These are phyloP conservation scores for Tachypleus tridentatus DNA, from an alignment of 1,140 invertebrate species.

Conservation along the genomic window DNA sequence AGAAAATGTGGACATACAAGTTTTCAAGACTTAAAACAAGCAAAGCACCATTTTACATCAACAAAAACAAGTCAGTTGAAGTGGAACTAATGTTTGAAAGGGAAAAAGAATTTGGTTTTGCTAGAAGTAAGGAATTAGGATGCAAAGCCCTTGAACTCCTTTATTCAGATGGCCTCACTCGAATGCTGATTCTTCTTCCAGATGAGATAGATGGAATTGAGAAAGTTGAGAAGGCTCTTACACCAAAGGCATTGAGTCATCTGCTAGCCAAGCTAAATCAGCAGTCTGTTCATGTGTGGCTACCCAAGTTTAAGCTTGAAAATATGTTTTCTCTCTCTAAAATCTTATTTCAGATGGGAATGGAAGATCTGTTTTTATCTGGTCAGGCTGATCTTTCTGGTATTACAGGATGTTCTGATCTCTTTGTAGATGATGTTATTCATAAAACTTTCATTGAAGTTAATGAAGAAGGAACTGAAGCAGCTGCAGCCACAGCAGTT, in stretches of 20 bases:
- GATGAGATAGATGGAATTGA: slow-evolving; percentile 23
- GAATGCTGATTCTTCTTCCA: slow-evolving; percentile 50
- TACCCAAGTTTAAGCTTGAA: slow-evolving; percentile 72
- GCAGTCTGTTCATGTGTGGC: slow-evolving; percentile 52
- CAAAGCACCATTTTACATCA: slow-evolving; percentile 27
- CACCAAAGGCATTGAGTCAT: slow-evolving; percentile 16
- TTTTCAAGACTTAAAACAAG: slow-evolving; percentile 35
- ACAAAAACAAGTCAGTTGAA: slow-evolving; percentile 19
- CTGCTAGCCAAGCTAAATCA: slow-evolving; percentile 20
- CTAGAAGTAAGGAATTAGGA: slow-evolving; percentile 38
- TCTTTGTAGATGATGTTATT: slow-evolving; percentile 40
- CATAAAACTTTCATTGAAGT: slow-evolving; percentile 72
- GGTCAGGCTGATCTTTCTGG: slow-evolving; percentile 20
- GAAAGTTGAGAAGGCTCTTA: slow-evolving; percentile 22
- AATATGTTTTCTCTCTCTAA: slow-evolving; percentile 31
- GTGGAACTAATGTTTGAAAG: slow-evolving; percentile 25
- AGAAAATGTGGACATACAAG: slow-evolving; percentile 28
- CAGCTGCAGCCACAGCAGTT: slow-evolving; percentile 50
- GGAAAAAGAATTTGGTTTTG: slow-evolving; percentile 24
- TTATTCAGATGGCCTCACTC: slow-evolving; percentile 66
- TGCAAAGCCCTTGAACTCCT: slow-evolving; percentile 72
- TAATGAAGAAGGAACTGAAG: slow-evolving; percentile 65
- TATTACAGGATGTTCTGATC: slow-evolving; percentile 14
- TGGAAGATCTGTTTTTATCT: slow-evolving; percentile 21
- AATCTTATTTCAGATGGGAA: slow-evolving; percentile 21